Conservation (phyloP, 2,888 invertebrate genomes). For the Noctua janthina region DNA sequence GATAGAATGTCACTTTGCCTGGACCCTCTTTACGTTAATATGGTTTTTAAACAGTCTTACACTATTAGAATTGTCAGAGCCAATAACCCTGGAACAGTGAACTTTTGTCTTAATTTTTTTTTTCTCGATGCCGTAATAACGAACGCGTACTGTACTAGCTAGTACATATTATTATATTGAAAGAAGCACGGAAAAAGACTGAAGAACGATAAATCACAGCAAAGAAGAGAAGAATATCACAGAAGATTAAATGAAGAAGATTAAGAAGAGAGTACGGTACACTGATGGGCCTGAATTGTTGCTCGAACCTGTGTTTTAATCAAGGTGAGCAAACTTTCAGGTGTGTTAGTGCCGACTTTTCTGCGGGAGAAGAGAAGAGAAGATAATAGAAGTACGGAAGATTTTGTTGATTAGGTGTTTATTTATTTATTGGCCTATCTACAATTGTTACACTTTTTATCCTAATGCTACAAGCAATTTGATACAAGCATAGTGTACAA, state of each 20-base stretch:
- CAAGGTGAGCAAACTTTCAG: conserved; percentile 97
- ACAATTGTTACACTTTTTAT: too few relatives aligned
- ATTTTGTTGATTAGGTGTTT: not conserved
- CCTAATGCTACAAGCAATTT: too few relatives aligned
- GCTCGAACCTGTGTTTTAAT: conserved; percentile 93
- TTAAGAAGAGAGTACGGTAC: conserved; percentile 84
- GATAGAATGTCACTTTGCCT: not conserved
- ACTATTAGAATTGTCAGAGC: not conserved
- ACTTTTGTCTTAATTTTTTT: not conserved
- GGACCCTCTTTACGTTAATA: not conserved
- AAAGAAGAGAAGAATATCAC: conserved; percentile 6
- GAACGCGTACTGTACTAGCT: not conserved
- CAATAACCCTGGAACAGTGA: not conserved
- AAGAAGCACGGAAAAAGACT: not conserved
- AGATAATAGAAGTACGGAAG: conserved; percentile 15
- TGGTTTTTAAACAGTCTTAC: not conserved
- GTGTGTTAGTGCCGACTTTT: conserved; percentile 92
- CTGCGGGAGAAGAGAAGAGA: conserved; percentile 69
- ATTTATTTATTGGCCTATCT: too few relatives aligned
- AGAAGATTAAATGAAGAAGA: conserved; percentile 18
- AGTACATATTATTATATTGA: not conserved
- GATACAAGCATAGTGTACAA: too few relatives aligned
- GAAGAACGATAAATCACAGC: not conserved
- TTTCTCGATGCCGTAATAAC: too few relatives aligned
- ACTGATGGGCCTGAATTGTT: conserved; percentile 95